These are phyloP conservation scores for Sinella curviseta DNA, from an alignment of 1,140 invertebrate species.

Conservation along the genomic window DNA sequence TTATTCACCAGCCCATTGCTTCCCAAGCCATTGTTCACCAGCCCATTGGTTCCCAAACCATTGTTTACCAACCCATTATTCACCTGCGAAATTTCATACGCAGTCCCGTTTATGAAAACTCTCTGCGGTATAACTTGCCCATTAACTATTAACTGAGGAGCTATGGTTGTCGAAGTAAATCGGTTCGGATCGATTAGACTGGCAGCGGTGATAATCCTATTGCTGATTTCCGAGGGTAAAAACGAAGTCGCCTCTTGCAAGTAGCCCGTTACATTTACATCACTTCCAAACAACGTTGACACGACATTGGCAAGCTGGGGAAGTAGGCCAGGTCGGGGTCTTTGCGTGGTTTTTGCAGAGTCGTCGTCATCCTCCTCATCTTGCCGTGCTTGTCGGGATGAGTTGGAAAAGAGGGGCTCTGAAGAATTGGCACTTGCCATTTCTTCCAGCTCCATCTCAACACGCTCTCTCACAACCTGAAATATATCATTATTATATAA, in stretches of 20 bases:
- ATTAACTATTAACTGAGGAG: not conserved
- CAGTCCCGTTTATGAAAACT: not conserved
- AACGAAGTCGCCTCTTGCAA: constrained; percentile 35
- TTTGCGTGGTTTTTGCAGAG: not conserved
- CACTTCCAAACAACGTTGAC: constrained; percentile 44
- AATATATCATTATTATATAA: too few species aligned
- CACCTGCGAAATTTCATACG: too few species aligned
- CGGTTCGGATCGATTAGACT: constrained; percentile 4
- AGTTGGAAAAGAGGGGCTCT: too few species aligned
- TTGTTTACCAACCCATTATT: too few species aligned
- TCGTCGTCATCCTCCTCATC: constrained; percentile 29
- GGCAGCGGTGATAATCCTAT: not conserved
- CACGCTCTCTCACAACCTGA: constrained; percentile 36
- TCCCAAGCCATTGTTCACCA: too few species aligned
- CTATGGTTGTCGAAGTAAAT: constrained; percentile 2
- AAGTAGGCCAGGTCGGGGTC: not conserved
- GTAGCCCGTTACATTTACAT: constrained; percentile 43
- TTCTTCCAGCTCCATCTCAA: constrained; percentile 41
- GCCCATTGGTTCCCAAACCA: too few species aligned
- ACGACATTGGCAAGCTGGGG: constrained; percentile 41
- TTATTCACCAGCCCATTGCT: too few species aligned
- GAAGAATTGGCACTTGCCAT: constrained; percentile 28
- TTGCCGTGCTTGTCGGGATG: constrained; percentile 37
- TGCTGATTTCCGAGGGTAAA: constrained; percentile 25
- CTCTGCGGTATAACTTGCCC: not conserved